Base-by-base conservation (phyloP, 2,888 invertebrate species). In the Sabatieria punctata region DNA sequence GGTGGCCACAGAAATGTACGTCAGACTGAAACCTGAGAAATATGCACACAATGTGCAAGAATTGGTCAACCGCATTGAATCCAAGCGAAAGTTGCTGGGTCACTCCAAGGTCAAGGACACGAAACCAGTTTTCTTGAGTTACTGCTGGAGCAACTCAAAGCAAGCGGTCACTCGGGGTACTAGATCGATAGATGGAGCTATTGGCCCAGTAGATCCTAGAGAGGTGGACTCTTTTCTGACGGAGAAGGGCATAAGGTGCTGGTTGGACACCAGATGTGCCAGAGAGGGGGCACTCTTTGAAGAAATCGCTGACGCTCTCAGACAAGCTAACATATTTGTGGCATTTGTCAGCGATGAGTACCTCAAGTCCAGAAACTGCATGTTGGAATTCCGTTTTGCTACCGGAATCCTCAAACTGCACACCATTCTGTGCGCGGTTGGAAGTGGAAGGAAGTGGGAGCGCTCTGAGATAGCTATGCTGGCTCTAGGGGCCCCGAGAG, bases 181-280 rank as follows among this genome's bases (percentile, higher is more conserved):
- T 33, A 57, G 54, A 59, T 52, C 57, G 15, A 57, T 57, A 22
- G 50, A 52, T 18, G 60, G 58, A 4, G 59, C 63, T 4, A 27
- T 64, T 18, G 65, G 65, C 1, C 57, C 51, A 54, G 60, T 60
- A 15, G 67, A 67, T 51, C 66, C 67, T 1, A 50, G 66, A 21
- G 55, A 57, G 26, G 52, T 66, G 41, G 63, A 64, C 46, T 46
- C 52, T 4, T 57, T 53, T 41, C 51, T 66, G 41, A 60, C 62
- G 36, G 49, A 52, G 2, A 54, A 60, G 35, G 64, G 60, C 13
- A 55, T 65, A 25, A 50, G 48, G 8, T 64, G 64, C 49, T 66
- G 67, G 66, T 55, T 67, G 38, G 67, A 67, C 54, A 57, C 62
- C 3, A 65, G 65, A 50, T 57, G 56, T 50, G 58, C 60, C 36